phyloP scores from a whole-genome alignment of 2,797 vertebrate genomes.

The Odontamblyopus lacepedii region DNA sequence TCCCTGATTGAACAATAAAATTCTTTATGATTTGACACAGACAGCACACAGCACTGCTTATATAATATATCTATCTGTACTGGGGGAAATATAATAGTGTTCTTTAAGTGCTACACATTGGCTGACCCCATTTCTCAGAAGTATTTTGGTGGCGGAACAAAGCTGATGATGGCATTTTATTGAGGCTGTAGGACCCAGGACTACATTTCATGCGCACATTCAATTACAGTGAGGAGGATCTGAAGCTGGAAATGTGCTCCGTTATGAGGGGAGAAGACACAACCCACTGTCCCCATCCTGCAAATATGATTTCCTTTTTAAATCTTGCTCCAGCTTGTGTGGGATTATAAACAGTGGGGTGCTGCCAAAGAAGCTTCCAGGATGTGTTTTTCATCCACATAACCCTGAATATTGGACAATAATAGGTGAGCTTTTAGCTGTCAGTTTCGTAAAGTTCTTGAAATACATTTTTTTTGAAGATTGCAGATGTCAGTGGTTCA shows the following conservation, averaged over 20 bases:
- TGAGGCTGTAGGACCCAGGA: conserved; percentile 58
- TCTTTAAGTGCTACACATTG: conserved; percentile 23
- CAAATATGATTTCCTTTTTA: conserved; percentile 46
- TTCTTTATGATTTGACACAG: too few relatives aligned
- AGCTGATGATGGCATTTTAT: conserved; percentile 76
- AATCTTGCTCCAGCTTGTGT: conserved; percentile 27
- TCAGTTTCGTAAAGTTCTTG: too few relatives aligned
- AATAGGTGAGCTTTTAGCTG: conserved; percentile 27
- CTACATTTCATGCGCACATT: conserved; percentile 69
- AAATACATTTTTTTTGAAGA: neutral
- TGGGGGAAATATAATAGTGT: too few relatives aligned
- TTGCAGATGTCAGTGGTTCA: neutral
- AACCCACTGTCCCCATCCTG: conserved; percentile 31
- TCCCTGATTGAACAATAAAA: too few relatives aligned
- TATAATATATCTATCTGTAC: too few relatives aligned
- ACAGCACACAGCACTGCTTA: too few relatives aligned
- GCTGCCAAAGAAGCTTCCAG: conserved; percentile 44
- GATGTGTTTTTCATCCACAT: conserved; percentile 25
- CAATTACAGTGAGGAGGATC: conserved; percentile 66
- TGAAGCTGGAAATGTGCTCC: conserved; percentile 51
- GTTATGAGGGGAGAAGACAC: conserved; percentile 63
- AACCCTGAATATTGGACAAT: conserved; percentile 21
- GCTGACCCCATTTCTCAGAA: conserved; percentile 66
- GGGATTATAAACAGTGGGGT: conserved; percentile 50
- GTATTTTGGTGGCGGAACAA: conserved; percentile 69